These are phyloP conservation scores for Tauraco hartlaubi DNA, from an alignment of 2,797 vertebrate species.

Conservation along the genomic window DNA sequence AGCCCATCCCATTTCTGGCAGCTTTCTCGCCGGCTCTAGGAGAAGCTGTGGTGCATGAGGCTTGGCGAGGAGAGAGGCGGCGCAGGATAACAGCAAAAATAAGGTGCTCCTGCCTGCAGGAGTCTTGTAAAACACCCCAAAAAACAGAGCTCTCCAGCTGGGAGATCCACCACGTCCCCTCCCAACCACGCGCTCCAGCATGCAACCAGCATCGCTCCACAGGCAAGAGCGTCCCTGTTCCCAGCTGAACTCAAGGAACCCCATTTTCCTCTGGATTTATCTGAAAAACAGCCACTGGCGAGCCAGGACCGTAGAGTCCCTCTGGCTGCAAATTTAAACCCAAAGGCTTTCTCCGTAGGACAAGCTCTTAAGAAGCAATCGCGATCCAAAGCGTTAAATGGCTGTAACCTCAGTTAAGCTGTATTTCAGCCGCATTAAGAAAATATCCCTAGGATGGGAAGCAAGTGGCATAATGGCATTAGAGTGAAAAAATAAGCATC, in stretches of 20 bases:
- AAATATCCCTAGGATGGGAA: conserved; percentile 54
- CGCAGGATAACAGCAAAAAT: neutral
- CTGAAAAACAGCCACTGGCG: neutral
- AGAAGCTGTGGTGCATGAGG: neutral
- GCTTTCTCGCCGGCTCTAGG: neutral
- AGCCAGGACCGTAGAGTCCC: neutral
- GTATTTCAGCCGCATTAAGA: conserved; percentile 55
- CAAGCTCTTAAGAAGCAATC: conserved; percentile 37
- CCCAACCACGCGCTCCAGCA: rapidly evolving
- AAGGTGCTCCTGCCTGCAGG: neutral
- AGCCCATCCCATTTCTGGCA: neutral
- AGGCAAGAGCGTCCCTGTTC: neutral
- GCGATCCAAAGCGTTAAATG: conserved; percentile 21
- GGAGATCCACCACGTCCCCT: neutral
- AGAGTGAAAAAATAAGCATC: conserved; percentile 27
- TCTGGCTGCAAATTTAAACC: neutral
- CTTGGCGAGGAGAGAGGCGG: neutral
- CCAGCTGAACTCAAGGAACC: neutral
- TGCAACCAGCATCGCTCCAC: rapidly evolving
- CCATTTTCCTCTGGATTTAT: neutral
- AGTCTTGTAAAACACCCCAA: neutral
- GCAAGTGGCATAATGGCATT: conserved; percentile 65
- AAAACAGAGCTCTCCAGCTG: neutral
- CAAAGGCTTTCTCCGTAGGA: conserved; percentile 15
- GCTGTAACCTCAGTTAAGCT: conserved; percentile 54